Evolutionary conservation across 2,888 invertebrate species (phyloP).

Genomic region (Diogma glabrata): DNA sequence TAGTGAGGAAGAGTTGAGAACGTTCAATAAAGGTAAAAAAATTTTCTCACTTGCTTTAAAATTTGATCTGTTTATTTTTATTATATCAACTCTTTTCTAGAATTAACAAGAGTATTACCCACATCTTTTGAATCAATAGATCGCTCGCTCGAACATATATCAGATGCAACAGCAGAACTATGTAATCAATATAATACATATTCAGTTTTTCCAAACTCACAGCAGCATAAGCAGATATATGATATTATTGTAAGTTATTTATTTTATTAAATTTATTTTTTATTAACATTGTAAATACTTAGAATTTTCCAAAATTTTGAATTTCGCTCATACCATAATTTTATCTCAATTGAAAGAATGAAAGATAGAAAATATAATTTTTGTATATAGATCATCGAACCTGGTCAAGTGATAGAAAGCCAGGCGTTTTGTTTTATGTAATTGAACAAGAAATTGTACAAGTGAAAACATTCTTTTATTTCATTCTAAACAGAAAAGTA

Average conservation of each 20-base stretch:
- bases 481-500: too few species aligned
- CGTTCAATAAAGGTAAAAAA: not conserved
- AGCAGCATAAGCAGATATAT: slow-evolving; percentile 28
- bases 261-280: not conserved
- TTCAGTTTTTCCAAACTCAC: slow-evolving; percentile 27
- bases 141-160: slow-evolving; percentile 28
- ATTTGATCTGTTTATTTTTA: not conserved
- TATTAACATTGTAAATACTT: too few species aligned
- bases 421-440: too few species aligned
- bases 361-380: too few species aligned
- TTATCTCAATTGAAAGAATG: too few species aligned
- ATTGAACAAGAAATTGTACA: too few species aligned
- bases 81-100: slow-evolving; percentile 19
- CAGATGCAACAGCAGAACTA: slow-evolving; percentile 29
- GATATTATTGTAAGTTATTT: slow-evolving; percentile 29
- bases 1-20: not conserved
- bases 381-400: too few species aligned
- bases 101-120: slow-evolving; percentile 28
- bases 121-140: slow-evolving; percentile 30
- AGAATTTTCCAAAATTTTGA: too few species aligned
- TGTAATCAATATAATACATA: slow-evolving; percentile 28
- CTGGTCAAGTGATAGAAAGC: too few species aligned
- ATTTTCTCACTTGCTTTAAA: not conserved
- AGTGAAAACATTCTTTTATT: too few species aligned
- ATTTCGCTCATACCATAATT: too few species aligned